Evolutionary conservation across 2,888 invertebrate species (phyloP).

Genomic region (Lycocerus yunnanus): DNA sequence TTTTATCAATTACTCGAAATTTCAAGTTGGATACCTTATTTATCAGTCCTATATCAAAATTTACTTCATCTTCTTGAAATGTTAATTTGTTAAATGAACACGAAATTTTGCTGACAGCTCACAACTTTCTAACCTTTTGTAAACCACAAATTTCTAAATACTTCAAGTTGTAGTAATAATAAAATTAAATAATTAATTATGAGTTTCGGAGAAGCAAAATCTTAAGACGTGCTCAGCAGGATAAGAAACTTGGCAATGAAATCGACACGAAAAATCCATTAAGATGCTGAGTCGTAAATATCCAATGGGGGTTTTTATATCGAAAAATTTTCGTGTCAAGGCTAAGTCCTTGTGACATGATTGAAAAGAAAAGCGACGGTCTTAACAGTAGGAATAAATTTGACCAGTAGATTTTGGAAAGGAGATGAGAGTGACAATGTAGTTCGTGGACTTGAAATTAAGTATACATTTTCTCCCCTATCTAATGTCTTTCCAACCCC

Average conservation of each 20-base stretch:
- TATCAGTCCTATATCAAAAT: background rate
- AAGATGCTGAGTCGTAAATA: constrained; percentile 17
- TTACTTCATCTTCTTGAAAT: constrained; percentile 3
- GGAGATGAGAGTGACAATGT: constrained; percentile 26
- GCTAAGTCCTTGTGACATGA: background rate
- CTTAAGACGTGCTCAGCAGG: constrained; percentile 15
- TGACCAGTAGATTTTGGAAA: constrained; percentile 21
- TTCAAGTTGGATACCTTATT: background rate
- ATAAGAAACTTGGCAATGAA: background rate
- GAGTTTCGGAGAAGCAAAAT: background rate
- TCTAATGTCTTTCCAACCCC: constrained; percentile 48
- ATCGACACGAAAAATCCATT: constrained; percentile 21
- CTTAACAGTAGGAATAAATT: constrained; percentile 1
- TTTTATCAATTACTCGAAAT: background rate
- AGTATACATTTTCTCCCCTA: constrained; percentile 51
- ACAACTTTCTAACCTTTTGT: constrained; percentile 13
- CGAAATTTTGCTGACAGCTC: constrained; percentile 10
- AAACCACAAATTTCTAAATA: constrained; percentile 17
- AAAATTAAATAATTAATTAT: background rate
- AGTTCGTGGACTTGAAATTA: constrained; percentile 42
- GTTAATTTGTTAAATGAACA: constrained; percentile 9
- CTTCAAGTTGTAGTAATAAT: background rate
- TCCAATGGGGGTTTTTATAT: constrained; percentile 7
- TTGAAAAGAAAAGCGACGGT: background rate
- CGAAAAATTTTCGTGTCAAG: background rate